Evolutionary conservation across 2,797 vertebrate species (phyloP), one percentile per base, ranked within the genome.

Genomic region (Pelobates cultripes): DNA sequence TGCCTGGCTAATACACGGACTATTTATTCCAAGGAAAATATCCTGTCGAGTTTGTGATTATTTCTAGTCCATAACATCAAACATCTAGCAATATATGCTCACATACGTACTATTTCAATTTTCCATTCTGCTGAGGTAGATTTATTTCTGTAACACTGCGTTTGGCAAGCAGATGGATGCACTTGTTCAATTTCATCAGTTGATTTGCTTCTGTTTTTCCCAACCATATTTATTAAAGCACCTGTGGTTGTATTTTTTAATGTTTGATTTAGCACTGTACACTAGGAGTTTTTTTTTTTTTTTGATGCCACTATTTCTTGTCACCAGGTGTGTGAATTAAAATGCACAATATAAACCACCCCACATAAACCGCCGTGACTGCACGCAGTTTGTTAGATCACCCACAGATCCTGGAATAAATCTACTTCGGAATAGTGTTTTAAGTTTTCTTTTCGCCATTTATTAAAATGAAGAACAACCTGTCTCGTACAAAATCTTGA

Each of bases 391-490:
- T 40, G 41, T 68, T 15, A 41, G 10, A 61, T 68, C 43, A 67
- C 41, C 51, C 42, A 44, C 47, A 7, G 43, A 60, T 74, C 41
- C 28, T 68, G 55, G 14, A 80, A 74, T 69, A 28, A 14, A 28
- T 67, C 45, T 40, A 64, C 41, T 72, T 64, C 42, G 61, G 17
- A 15, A 73, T 9, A 61, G 72, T 40, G 44, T 43, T 74, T 45
- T 61, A 47, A 47, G 28, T 28, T 28, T 28, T 28, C 2, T 28
- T 28, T 28, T 2, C 28, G 15, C 44, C 43, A 64, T 64, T 60
- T 12, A 43, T 17, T 53, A 4, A 41, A 73, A 40, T 42, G 14
- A 43, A n/a, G 70, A 28, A 5, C 14, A 53, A 10, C 53, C 53
- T 53, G 44, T 51, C 55, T 61, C 55, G 2, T n/a, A 7, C 5